A percentile compares a stretch with the other conserved stretches of the same genome.
phyloP scores from a whole-genome alignment of 2,797 vertebrate genomes.

The Aulostomus chinensis region DNA sequence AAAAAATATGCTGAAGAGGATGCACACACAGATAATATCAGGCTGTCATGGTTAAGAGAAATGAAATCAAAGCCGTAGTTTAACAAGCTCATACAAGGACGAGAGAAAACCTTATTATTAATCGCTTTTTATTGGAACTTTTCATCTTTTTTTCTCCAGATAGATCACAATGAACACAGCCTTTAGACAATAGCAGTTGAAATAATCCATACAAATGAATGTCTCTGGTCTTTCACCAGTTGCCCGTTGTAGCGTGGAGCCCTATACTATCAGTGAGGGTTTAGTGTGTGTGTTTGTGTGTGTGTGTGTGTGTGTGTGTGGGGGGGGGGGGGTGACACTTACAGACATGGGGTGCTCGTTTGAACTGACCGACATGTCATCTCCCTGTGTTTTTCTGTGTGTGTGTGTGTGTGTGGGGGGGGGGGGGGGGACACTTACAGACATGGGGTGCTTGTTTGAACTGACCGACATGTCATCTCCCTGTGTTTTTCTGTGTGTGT shows the following conservation, averaged over 20 bases:
- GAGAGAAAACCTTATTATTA: conserved; percentile 85
- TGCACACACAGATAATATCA: no score
- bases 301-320: no score
- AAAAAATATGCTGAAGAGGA: no score
- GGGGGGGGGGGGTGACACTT: conserved; percentile 67
- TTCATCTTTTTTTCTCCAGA: conserved; percentile 89
- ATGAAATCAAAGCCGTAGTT: no score
- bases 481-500: conserved; percentile 33
- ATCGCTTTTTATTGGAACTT: conserved; percentile 88
- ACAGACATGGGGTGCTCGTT: conserved; percentile 78
- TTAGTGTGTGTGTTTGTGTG: no score
- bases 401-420: no score
- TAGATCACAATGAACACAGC: conserved; percentile 96
- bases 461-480: conserved; percentile 73
- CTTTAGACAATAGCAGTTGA: conserved; percentile 92
- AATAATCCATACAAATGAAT: conserved; percentile 90
- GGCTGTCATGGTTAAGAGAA: no score
- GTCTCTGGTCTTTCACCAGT: conserved; percentile 84
- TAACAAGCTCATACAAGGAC: no score
- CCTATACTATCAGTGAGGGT: conserved; percentile 69
- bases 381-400: no score
- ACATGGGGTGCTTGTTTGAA: conserved; percentile 77
- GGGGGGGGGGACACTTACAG: conserved; percentile 74
- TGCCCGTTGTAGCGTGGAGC: conserved; percentile 83
- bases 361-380: conserved; percentile 77